These are phyloP conservation scores for Corvus moneduloides DNA, from an alignment of 2,113 vertebrate species.

Conservation along the genomic window DNA sequence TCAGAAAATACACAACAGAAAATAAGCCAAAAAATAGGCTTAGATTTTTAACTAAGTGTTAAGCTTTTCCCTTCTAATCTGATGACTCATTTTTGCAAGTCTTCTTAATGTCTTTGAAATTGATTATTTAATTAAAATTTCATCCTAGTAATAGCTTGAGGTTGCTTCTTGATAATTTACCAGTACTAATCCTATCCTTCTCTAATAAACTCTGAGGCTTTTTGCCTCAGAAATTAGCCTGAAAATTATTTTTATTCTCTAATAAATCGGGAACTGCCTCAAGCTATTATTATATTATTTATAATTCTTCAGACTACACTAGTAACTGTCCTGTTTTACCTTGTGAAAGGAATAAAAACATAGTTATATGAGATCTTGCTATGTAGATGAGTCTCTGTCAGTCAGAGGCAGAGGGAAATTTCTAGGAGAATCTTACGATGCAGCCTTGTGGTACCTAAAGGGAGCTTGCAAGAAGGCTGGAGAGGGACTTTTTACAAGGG, in stretches of 20 bases:
- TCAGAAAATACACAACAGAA: not conserved
- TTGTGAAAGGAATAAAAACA: not conserved
- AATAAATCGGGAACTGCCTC: not conserved
- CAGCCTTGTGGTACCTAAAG: not conserved
- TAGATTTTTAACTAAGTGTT: not conserved
- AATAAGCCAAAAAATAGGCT: not conserved
- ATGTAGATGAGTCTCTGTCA: not conserved
- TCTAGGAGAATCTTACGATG: not conserved
- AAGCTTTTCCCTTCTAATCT: not conserved
- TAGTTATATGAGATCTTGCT: not conserved
- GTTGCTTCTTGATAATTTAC: slow-evolving; percentile 1
- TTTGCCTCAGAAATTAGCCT: not conserved
- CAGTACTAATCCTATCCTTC: not conserved
- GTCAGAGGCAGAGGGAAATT: not conserved
- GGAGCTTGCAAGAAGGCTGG: not conserved
- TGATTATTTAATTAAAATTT: slow-evolving; percentile 33
- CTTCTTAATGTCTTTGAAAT: not conserved
- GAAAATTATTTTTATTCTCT: not conserved
- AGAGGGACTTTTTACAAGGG: not conserved
- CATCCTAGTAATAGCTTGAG: not conserved
- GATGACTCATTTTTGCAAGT: not conserved
- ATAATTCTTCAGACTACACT: not conserved
- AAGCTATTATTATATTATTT: not conserved
- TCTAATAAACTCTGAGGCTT: not conserved
- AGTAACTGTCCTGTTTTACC: not conserved